Conservation (phyloP, 2,888 invertebrate genomes). For the Leucozona laternaria region DNA sequence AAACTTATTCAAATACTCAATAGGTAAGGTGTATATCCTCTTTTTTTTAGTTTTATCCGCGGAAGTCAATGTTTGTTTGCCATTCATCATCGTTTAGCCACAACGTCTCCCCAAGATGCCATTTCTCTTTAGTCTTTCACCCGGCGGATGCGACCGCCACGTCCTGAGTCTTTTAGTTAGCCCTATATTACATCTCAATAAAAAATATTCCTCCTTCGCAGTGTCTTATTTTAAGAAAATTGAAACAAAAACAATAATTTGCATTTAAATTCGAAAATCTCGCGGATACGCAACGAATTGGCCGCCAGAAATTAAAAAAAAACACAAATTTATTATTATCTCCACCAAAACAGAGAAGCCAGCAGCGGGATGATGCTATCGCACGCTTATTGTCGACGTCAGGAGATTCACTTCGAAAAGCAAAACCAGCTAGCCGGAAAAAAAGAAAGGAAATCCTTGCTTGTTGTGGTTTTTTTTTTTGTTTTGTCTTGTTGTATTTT, state of each 20-base stretch:
- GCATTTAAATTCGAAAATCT: conserved; percentile 73
- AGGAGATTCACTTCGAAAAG: conserved; percentile 35
- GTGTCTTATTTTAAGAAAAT: conserved; percentile 21
- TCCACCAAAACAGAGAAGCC: conserved; percentile 52
- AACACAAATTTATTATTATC: conserved; percentile 59
- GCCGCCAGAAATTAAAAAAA: conserved; percentile 29
- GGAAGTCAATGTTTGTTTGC: conserved; percentile 62
- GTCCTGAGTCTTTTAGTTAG: not conserved
- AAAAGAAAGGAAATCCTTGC: conserved; percentile 60
- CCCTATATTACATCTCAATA: not conserved
- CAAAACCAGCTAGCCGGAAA: conserved; percentile 46
- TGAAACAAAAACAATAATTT: conserved; percentile 74
- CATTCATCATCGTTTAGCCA: conserved; percentile 68
- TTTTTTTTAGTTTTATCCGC: not conserved
- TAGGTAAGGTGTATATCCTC: not conserved
- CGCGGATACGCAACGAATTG: conserved; percentile 59
- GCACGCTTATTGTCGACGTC: conserved; percentile 71
- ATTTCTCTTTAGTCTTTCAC: conserved; percentile 49
- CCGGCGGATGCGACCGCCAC: not conserved
- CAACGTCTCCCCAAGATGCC: conserved; percentile 9
- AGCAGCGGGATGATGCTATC: conserved; percentile 27
- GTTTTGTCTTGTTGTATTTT: not conserved
- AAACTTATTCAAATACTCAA: not conserved
- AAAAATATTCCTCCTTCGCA: not conserved
- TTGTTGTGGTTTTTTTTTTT: conserved; percentile 43